phyloP scores from a whole-genome alignment of 2,113 vertebrate genomes.

The Speoplatyrhinus poulsoni region DNA sequence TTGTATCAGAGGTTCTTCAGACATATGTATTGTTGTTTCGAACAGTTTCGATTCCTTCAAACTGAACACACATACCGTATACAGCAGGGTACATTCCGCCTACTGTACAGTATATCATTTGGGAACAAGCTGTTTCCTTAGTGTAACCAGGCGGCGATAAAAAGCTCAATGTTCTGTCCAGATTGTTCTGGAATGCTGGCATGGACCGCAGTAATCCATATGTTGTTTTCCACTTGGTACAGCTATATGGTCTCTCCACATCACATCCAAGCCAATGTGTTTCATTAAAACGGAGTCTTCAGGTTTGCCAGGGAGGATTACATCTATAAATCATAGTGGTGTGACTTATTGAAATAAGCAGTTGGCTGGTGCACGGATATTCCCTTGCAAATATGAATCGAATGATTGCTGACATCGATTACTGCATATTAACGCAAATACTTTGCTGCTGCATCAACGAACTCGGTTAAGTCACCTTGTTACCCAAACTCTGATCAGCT shows the following conservation, averaged over 20 bases:
- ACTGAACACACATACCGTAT: too few relatives aligned
- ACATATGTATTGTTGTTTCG: too few relatives aligned
- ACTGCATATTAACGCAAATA: conserved; percentile 12
- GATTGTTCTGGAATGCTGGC: conserved; percentile 72
- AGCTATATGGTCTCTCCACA: conserved; percentile 47
- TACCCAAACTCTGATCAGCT: too few relatives aligned
- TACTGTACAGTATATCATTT: too few relatives aligned
- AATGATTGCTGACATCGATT: conserved; percentile 29
- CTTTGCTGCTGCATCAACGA: background rate
- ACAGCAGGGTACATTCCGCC: too few relatives aligned
- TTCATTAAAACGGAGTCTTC: conserved; percentile 62
- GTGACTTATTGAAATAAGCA: conserved; percentile 61
- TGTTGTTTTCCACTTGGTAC: conserved; percentile 60
- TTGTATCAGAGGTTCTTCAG: too few relatives aligned
- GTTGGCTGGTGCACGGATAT: conserved; percentile 27
- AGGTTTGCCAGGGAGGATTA: conserved; percentile 44
- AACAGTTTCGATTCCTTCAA: too few relatives aligned
- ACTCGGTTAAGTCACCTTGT: too few relatives aligned
- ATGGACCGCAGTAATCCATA: conserved; percentile 59
- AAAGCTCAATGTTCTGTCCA: conserved; percentile 69
- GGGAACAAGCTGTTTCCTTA: too few relatives aligned
- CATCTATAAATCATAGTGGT: conserved; percentile 62
- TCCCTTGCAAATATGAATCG: conserved; percentile 36
- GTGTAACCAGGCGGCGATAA: conserved; percentile 48
- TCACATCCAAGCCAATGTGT: conserved; percentile 61